A percentile compares a stretch with the other conserved stretches of the same genome.
Evolutionary conservation across 2,888 invertebrate species (phyloP).

Genomic region (Phyto melanocephala): DNA sequence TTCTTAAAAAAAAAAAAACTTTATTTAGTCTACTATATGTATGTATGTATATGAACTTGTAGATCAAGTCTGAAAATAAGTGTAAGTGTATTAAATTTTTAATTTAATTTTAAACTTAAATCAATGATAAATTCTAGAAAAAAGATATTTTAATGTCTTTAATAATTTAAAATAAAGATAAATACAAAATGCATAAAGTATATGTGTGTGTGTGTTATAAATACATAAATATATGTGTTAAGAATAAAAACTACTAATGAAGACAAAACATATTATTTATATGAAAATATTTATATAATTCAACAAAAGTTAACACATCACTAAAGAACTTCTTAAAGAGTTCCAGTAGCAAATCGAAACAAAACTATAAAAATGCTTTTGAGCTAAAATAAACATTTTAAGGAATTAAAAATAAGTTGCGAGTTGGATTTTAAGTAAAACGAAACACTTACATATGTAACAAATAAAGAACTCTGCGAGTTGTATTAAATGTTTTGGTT

Average conservation of each 20-base stretch:
- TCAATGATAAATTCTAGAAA: slow-evolving; percentile 5
- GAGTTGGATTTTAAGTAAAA: slow-evolving; percentile 23
- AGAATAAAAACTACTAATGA: not conserved
- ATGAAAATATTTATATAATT: not conserved
- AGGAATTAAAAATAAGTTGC: slow-evolving; percentile 2
- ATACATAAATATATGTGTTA: not conserved
- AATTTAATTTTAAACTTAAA: slow-evolving; percentile 25
- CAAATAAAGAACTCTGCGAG: slow-evolving; percentile 38
- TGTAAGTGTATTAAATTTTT: not conserved
- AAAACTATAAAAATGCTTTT: not conserved
- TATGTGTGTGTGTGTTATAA: too few relatives aligned
- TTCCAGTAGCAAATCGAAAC: not conserved
- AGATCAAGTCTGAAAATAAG: slow-evolving; percentile 1
- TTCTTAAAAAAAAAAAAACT: not conserved
- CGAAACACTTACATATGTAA: too few relatives aligned
- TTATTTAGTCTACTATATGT: slow-evolving; percentile 16
- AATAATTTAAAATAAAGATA: not conserved
- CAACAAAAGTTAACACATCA: slow-evolving; percentile 49
- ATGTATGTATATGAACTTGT: too few relatives aligned
- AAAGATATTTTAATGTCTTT: not conserved
- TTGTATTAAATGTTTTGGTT: slow-evolving; percentile 8
- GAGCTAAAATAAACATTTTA: not conserved
- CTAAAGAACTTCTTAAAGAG: slow-evolving; percentile 45
- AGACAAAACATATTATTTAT: not conserved
- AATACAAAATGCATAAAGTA: slow-evolving; percentile 14